Conservation (phyloP, 2,888 invertebrate species). For the Platycnemis pennipes region DNA sequence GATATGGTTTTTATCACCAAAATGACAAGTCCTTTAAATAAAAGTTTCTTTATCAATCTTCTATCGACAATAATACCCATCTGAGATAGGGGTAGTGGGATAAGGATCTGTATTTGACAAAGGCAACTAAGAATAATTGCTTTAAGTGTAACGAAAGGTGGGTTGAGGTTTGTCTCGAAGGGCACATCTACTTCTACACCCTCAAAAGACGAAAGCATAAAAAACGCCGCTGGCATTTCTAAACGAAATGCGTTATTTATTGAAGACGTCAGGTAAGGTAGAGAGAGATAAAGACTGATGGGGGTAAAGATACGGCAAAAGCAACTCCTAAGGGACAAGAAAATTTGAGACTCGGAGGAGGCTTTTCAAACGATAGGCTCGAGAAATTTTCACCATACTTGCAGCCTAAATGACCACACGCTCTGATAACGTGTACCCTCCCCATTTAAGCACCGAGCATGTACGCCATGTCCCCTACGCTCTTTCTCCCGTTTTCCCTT, state of each 20-base stretch:
- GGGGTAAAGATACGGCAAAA: neutral
- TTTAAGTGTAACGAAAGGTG: neutral
- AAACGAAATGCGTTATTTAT: neutral
- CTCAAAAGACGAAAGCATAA: neutral
- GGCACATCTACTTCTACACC: neutral
- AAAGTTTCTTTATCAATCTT: too few species aligned
- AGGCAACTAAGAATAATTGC: neutral
- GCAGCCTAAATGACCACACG: neutral
- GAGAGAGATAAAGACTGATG: neutral
- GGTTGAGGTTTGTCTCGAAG: neutral
- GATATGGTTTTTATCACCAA: too few species aligned
- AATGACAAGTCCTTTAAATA: too few species aligned
- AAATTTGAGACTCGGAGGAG: too few species aligned
- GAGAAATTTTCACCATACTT: slow-evolving; percentile 9
- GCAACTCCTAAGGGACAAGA: neutral
- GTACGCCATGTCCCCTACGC: neutral
- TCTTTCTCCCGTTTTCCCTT: neutral
- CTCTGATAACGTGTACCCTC: neutral
- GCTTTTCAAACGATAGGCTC: neutral
- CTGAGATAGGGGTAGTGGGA: neutral
- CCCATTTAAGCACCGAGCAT: slow-evolving; percentile 20
- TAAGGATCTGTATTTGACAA: neutral
- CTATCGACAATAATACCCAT: neutral
- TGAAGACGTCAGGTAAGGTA: neutral
- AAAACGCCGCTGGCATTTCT: neutral